Base-by-base conservation (phyloP, 2,888 invertebrate genomes). In the Hofmannophila pseudospretella region DNA sequence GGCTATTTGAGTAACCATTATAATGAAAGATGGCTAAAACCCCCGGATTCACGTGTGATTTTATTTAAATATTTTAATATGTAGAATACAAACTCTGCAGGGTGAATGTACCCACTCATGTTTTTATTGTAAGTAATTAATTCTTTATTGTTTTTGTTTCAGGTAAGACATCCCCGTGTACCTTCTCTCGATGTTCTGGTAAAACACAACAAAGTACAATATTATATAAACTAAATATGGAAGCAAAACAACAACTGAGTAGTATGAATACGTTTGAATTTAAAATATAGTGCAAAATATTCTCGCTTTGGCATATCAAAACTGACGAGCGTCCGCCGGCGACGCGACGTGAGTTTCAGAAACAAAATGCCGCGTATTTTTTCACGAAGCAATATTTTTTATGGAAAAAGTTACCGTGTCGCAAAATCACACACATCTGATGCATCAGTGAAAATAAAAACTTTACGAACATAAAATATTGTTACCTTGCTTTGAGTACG, bases 1-100 rank as follows among this genome's bases (percentile, higher is more conserved):
- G 54, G 66, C 66, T 75, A 69, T 77, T 74, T 76, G 68, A 70
- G 68, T 68, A 62, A 61, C 67, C 60, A 62, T 65, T 69, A 64
- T 59, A 58, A 16, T 16, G n/a, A n/a, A 57, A 65, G 54, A 47
- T 44, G 44, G 56, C 46, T 50, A 57, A 54, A 22, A 36, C 28
- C 28, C 22, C 3, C n/a, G 4, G 13, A 23, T n/a, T 20, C 16
- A 16, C 34, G 30, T 16, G 30, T 9, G 30, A 16, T 30, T 16
- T 30, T 16, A 19, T 19, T 30, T 30, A 11, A 10, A 12, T 10
- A 5, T 16, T 16, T 16, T 16, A 16, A 4, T 16, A 16, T 16
- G 16, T 16, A 16, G 5, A 16, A 4, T 16, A 16, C 3, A 16
- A 16, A 16, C 16, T 8, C 28, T 2, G 11, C 7, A 7, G 12